Base-by-base conservation (phyloP, 92 coral and sea anemone genomes). In the Zoanthus sociatus region DNA sequence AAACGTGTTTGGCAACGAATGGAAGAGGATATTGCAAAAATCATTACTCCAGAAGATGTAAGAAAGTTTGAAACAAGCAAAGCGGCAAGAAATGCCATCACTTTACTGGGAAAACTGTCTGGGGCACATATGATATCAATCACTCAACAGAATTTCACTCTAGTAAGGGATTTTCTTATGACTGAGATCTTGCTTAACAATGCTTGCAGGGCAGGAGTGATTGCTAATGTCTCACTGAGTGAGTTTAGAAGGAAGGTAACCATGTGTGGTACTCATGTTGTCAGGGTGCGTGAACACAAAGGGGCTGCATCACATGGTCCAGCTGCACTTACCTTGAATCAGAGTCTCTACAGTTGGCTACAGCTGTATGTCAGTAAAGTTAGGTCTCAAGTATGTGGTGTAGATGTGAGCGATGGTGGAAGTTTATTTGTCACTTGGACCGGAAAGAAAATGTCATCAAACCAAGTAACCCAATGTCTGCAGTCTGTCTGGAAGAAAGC, bases 401-500 rank as follows among this genome's bases (percentile, higher is more conserved):
- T 30, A 3, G 79, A 77, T 73, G 15, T 42, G 7, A 76, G 63
- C 50, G 7, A 47, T 76, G 64, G 11, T 48, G 84, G 69, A 20
- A 33, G 48, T 1, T 9, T 86, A 69, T 86, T 86, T 61, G 45
- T 86, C 5, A 50, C 89, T 9, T 76, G 89, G 89, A 42, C 30
- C 7, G 84, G 58, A 6, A 53, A 53, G 58, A 53, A 53, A 53
- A 53, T 53, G 58, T 53, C 58, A 53, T 53, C 89, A 17, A 50
- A 63, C 42, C 83, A 86, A 58, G 78, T 86, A 6, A 73, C 50
- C 11, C 71, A 61, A 50, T 77, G 79, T 42, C 16, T 86, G 13
- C 72, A 86, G 75, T 86, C 89, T 4, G 44, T 75, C 9, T 86
- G 78, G 73, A 86, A 73, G 54, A 85, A 85, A 56, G 88, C 88